Percentiles rank a stretch among this genome's conserved stretches.
These are phyloP conservation scores for Dryomyza anilis DNA, from an alignment of 2,888 invertebrate genomes.

Conservation along the genomic window DNA sequence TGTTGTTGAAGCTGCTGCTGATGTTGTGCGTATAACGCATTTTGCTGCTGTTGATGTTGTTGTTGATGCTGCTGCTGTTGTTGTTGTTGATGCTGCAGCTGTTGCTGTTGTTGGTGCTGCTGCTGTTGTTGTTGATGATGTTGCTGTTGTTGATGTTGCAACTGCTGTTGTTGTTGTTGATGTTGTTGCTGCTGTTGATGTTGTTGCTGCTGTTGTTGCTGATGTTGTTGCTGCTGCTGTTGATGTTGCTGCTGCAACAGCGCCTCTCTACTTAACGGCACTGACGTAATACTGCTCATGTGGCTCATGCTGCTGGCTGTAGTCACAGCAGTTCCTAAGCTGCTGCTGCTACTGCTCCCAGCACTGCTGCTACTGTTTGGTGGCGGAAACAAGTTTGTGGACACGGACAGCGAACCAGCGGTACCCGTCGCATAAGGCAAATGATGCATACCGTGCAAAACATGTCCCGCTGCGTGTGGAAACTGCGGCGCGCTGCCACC, in stretches of 20 bases:
- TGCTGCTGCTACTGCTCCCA: too few species aligned
- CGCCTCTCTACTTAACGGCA: slow-evolving; percentile 28
- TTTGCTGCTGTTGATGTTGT: slow-evolving; percentile 45
- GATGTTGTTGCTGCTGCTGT: slow-evolving; percentile 25
- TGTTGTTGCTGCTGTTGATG: slow-evolving; percentile 32
- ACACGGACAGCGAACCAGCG: slow-evolving; percentile 21
- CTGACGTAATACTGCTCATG: slow-evolving; percentile 29
- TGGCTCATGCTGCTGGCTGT: too few species aligned
- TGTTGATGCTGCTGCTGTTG: slow-evolving; percentile 40
- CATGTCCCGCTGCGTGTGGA: slow-evolving; percentile 20
- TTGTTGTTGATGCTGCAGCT: too few species aligned
- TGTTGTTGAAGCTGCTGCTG: too few species aligned
- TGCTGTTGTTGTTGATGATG: slow-evolving; percentile 10
- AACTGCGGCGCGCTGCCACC: slow-evolving; percentile 28
- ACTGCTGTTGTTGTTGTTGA: slow-evolving; percentile 48
- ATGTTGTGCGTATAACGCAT: slow-evolving; percentile 26
- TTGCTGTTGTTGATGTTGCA: slow-evolving; percentile 11
- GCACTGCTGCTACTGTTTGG: slow-evolving; percentile 35
- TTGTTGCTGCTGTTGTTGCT: too few species aligned
- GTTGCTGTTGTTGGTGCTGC: slow-evolving; percentile 26
- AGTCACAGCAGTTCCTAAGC: too few species aligned
- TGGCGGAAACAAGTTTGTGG: slow-evolving; percentile 19
- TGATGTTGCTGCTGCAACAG: slow-evolving; percentile 1
- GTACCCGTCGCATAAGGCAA: slow-evolving; percentile 28
- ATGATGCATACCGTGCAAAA: slow-evolving; percentile 22